Evolutionary conservation across 2,113 vertebrate genomes (phyloP), one percentile per base, ranked within the genome.

Genomic region (Etheostoma cragini): DNA sequence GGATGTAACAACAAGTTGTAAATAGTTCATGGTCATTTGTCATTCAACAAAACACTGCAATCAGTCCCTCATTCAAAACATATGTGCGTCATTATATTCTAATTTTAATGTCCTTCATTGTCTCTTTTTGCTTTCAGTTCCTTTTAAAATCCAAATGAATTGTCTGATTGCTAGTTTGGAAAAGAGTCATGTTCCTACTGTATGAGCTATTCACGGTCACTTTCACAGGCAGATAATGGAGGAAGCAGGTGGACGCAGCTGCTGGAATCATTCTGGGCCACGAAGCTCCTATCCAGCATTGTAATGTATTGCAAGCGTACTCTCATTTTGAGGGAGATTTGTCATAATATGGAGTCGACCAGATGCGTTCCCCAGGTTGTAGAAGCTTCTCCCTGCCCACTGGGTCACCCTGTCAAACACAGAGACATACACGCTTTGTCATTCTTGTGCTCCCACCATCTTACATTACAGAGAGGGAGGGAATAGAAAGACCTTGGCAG

Each of bases 281-380:
- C 75, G 4, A 73, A 77, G 82, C 86, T 78, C 60, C 83, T 17
- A 83, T 86, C 83, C 83, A 66, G 78, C 77, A 38, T 50, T 67
- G 81, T 87, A 89, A 93, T 93, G 80, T 87, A 89, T 92, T 77
- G 83, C 90, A 76, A 62, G 89, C 80, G 13, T 63, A 65, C 83
- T 91, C 88, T 88, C 87, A 87, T 93, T 93, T 68, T 87, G 80
- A 89, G 85, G 90, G 84, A 92, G 84, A 93, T 93, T 93, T 93
- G 90, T 93, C 89, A 93, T 92, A 93, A 93, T 93, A 93, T 81
- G 66, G 61, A 81, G 80, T 66, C 47, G 79, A 83, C 86, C 88
- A 88, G 83, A 89, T 84, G 82, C 82, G 77, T 85, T 79, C 83
- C 86, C 60, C 81, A 42, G 52, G 89, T 80, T 47, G 78, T 58